A percentile compares a stretch with the other conserved stretches of the same genome.
These are phyloP conservation scores for Heliconius cydno DNA, from an alignment of 2,888 invertebrate genomes.

Conservation along the genomic window DNA sequence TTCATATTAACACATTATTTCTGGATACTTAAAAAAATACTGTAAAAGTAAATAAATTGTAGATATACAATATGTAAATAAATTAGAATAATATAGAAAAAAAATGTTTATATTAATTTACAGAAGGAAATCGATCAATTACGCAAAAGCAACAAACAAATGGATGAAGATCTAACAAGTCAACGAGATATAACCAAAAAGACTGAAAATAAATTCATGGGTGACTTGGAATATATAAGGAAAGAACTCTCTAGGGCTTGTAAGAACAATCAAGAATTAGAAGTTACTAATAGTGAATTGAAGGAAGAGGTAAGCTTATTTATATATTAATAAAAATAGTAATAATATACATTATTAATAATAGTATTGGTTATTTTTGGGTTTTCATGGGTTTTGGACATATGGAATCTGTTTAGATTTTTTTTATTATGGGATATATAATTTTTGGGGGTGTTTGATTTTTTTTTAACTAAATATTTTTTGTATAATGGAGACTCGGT, in stretches of 20 bases:
- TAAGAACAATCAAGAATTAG: constrained; percentile 85
- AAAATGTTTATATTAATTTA: constrained; percentile 28
- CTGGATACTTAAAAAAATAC: too few relatives aligned
- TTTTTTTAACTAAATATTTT: neutral
- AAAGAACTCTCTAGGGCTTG: constrained; percentile 79
- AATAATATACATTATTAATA: neutral
- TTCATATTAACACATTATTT: too few relatives aligned
- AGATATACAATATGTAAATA: too few relatives aligned
- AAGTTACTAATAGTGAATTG: constrained; percentile 87
- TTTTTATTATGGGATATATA: neutral
- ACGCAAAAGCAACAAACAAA: constrained; percentile 66
- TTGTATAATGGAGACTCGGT: neutral
- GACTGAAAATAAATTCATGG: constrained; percentile 70
- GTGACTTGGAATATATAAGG: constrained; percentile 79
- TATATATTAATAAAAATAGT: neutral
- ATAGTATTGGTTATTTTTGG: neutral
- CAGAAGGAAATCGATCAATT: constrained; percentile 73
- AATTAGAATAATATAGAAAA: too few relatives aligned
- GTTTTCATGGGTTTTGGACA: neutral
- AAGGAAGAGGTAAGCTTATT: constrained; percentile 85
- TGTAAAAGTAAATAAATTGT: too few relatives aligned
- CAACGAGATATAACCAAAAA: constrained; percentile 76
- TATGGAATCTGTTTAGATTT: neutral
- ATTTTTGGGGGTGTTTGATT: neutral
- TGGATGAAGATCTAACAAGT: constrained; percentile 78